These are phyloP conservation scores for Ips typographus DNA, from an alignment of 1,140 invertebrate genomes.

Conservation along the genomic window DNA sequence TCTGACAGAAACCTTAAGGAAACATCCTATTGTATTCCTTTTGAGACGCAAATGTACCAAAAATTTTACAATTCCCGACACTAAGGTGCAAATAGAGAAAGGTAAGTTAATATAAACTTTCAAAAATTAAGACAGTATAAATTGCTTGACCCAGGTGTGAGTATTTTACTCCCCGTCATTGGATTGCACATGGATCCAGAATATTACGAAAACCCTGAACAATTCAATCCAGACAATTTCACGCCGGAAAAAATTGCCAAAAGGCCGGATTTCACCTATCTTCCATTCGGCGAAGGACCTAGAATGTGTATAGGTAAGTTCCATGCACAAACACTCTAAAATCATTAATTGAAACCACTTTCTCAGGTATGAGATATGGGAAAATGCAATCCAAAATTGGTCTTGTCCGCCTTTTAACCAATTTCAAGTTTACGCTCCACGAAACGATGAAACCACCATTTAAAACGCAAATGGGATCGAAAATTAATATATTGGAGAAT, in stretches of 20 bases:
- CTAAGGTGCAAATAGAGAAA: constrained; percentile 36
- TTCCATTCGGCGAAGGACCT: constrained; percentile 45
- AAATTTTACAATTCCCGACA: constrained; percentile 50
- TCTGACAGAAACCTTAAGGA: constrained; percentile 40
- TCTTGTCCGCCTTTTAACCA: background rate
- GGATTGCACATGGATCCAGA: constrained; percentile 52
- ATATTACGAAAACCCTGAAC: constrained; percentile 58
- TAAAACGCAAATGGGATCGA: no score
- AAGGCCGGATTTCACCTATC: constrained; percentile 54
- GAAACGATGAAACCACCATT: no score
- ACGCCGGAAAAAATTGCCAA: constrained; percentile 47
- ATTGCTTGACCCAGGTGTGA: constrained; percentile 44
- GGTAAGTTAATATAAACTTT: no score
- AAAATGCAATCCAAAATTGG: no score
- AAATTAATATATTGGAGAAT: no score
- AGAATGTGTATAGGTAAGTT: constrained; percentile 57
- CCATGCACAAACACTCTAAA: no score
- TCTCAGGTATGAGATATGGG: no score
- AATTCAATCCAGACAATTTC: constrained; percentile 60
- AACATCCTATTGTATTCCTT: constrained; percentile 33
- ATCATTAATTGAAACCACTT: no score
- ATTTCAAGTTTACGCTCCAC: no score
- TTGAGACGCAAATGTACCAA: constrained; percentile 49
- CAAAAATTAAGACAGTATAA: no score
- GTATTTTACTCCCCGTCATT: constrained; percentile 46